phyloP scores from a whole-genome alignment of 2,797 vertebrate species.

The Trematomus bernacchii region DNA sequence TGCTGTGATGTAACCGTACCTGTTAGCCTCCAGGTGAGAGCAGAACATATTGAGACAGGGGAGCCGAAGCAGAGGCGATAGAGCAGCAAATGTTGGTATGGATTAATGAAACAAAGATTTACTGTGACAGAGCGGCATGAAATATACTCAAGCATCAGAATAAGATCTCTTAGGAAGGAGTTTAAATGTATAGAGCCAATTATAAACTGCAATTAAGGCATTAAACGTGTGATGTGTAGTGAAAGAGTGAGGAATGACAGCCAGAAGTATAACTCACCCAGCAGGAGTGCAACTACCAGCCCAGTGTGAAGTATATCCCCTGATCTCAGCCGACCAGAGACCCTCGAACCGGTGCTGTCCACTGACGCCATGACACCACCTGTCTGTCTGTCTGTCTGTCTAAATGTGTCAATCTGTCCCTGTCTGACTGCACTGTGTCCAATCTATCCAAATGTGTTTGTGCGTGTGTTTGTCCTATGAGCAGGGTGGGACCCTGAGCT shows the following conservation, averaged over 20 bases:
- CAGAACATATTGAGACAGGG: conserved; percentile 5
- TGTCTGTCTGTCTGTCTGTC: conserved; percentile 49
- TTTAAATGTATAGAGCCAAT: conserved; percentile 3
- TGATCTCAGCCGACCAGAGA: conserved; percentile 72
- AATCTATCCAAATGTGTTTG: conserved; percentile 27
- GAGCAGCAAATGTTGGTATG: conserved; percentile 13
- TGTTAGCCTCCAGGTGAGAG: conserved; percentile 13
- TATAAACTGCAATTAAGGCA: not conserved
- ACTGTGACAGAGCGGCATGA: not conserved
- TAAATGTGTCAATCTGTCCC: conserved; percentile 20
- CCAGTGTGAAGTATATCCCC: conserved; percentile 79
- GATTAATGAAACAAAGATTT: conserved; percentile 27
- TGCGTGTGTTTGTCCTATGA: conserved; percentile 42
- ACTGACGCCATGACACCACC: conserved; percentile 79
- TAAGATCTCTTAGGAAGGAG: conserved; percentile 6
- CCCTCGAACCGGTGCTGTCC: conserved; percentile 68
- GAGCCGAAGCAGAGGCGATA: conserved; percentile 7
- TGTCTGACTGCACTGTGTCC: conserved; percentile 34
- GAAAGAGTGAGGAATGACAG: conserved; percentile 36
- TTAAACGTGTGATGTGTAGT: not conserved
- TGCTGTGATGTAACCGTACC: conserved; percentile 24
- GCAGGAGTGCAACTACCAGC: conserved; percentile 78
- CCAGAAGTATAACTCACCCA: conserved; percentile 79
- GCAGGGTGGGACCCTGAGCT: conserved; percentile 64
- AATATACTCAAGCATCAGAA: not conserved